Conservation (phyloP, 2,797 vertebrate species). For the Florisuga fusca region DNA sequence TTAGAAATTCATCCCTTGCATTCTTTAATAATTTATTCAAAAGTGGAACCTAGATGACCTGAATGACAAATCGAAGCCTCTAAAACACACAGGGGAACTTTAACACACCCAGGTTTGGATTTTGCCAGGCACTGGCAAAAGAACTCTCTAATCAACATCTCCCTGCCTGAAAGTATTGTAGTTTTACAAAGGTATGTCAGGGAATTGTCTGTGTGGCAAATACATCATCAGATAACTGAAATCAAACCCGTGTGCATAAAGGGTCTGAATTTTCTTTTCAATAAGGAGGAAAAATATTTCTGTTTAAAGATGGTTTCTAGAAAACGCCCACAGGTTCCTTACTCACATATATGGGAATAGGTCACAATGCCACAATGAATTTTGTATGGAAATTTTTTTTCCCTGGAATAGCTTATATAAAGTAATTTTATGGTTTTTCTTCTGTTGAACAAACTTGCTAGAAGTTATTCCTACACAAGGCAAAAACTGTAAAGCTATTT, state of each 20-base stretch:
- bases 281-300: too few species aligned
- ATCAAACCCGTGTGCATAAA: background rate
- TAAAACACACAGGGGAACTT: background rate
- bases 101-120: background rate
- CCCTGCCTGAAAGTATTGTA: background rate
- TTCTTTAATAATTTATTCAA: background rate
- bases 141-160: background rate
- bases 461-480: background rate
- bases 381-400: background rate
- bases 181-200: background rate
- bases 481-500: background rate
- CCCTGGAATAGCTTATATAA: background rate
- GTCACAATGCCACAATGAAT: background rate
- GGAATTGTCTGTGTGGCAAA: background rate
- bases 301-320: background rate
- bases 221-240: background rate
- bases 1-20: background rate
- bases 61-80: background rate
- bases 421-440: background rate
- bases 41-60: background rate
- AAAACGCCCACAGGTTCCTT: accelerated
- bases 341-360: background rate
- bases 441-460: background rate
- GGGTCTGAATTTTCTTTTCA: background rate
- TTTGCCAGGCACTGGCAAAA: background rate